Evolutionary conservation across 2,113 vertebrate genomes (phyloP).

Genomic region (Urocitellus parryii): DNA sequence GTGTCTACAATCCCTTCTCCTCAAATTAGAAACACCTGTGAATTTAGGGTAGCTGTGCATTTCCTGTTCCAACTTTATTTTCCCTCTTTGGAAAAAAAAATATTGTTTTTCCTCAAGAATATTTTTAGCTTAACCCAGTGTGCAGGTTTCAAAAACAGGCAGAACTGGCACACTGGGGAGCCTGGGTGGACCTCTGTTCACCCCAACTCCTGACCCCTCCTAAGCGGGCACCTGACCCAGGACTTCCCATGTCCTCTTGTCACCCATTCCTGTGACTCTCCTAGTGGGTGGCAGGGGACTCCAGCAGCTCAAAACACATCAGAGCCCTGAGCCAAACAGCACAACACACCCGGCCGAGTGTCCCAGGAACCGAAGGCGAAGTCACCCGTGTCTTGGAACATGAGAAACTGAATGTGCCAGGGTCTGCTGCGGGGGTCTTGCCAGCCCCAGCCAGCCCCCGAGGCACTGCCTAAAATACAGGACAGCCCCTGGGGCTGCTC

Average conservation of each 20-base stretch:
- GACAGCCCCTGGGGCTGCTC: background rate
- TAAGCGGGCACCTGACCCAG: background rate
- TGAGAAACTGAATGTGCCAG: background rate
- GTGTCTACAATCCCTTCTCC: background rate
- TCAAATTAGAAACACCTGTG: background rate
- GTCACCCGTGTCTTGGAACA: fast-evolving
- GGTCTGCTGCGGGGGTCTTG: background rate
- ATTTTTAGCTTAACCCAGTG: background rate
- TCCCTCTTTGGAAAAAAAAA: background rate
- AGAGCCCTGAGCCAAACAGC: too few relatives aligned
- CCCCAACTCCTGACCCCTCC: background rate
- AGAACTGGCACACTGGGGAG: background rate
- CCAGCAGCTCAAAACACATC: background rate
- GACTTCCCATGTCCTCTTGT: background rate
- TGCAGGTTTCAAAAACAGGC: background rate
- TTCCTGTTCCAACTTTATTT: background rate
- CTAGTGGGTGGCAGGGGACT: background rate
- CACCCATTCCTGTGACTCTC: too few relatives aligned
- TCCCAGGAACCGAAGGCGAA: background rate
- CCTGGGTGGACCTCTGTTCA: background rate
- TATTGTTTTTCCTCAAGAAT: background rate
- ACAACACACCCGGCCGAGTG: background rate
- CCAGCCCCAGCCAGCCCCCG: background rate
- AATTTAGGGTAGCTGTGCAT: too few relatives aligned
- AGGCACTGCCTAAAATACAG: background rate